Evolutionary conservation across 2,888 invertebrate species (phyloP).

Genomic region (Coremacera marginata): DNA sequence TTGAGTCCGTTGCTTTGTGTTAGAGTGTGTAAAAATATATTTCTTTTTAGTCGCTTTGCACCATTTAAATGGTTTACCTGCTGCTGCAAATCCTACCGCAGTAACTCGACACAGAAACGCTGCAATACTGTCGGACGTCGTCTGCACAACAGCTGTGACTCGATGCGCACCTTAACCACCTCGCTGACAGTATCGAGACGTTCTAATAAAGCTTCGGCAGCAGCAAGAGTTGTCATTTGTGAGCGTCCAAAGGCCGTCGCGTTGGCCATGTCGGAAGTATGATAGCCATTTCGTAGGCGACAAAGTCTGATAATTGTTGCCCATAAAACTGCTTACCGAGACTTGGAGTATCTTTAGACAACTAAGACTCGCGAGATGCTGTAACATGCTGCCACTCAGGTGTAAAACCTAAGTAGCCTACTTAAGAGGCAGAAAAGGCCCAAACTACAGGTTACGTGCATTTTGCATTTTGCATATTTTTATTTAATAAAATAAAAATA

Average conservation of each 20-base stretch:
- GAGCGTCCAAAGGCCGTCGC: slow-evolving; percentile 60
- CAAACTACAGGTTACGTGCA: too few species aligned
- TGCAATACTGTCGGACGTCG: slow-evolving; percentile 67
- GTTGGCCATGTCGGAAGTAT: slow-evolving; percentile 68
- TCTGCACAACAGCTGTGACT: slow-evolving; percentile 68
- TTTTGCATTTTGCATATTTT: too few species aligned
- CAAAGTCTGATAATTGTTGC: slow-evolving; percentile 2
- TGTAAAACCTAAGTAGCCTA: too few species aligned
- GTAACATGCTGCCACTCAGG: too few species aligned
- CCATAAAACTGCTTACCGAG: slow-evolving; percentile 4
- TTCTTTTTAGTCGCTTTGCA: slow-evolving; percentile 70
- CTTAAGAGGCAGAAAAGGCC: too few species aligned
- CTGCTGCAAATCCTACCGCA: slow-evolving; percentile 71
- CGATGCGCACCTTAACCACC: slow-evolving; percentile 68
- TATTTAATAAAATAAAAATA: too few species aligned
- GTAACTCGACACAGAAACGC: slow-evolving; percentile 63
- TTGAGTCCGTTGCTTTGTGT: neutral
- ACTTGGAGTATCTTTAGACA: too few species aligned
- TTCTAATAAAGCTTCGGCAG: slow-evolving; percentile 62
- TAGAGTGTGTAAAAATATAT: neutral
- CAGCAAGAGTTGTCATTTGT: slow-evolving; percentile 64
- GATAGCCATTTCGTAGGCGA: slow-evolving; percentile 56
- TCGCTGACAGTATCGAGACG: slow-evolving; percentile 67
- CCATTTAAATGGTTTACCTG: slow-evolving; percentile 77
- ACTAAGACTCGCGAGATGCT: too few species aligned